phyloP scores from a whole-genome alignment of 2,888 invertebrate species.

The Sarcophaga rosellei region DNA sequence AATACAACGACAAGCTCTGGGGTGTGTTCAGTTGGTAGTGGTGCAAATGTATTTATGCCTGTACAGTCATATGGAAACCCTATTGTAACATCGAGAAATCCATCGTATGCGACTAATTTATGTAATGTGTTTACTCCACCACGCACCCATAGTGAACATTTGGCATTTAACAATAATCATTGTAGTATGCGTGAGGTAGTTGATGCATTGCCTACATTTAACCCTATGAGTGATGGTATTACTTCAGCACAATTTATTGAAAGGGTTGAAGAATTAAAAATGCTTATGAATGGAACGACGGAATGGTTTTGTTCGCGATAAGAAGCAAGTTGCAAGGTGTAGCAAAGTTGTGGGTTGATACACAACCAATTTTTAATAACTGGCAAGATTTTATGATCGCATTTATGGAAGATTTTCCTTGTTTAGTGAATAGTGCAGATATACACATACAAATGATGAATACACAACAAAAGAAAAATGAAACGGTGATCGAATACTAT shows the following conservation, averaged over 20 bases:
- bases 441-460: conserved; percentile 1
- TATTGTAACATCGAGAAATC: neutral
- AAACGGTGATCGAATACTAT: conserved; percentile 21
- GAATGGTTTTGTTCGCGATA: conserved; percentile 20
- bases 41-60: neutral
- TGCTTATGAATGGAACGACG: conserved; percentile 26
- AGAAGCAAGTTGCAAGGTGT: neutral
- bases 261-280: conserved; percentile 28
- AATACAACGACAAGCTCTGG: too few relatives aligned
- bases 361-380: conserved; percentile 11
- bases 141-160: neutral
- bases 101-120: neutral
- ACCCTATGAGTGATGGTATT: conserved; percentile 20
- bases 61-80: neutral
- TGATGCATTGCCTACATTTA: conserved; percentile 37
- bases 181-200: conserved; percentile 48
- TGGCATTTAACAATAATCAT: neutral
- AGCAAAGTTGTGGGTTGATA: conserved; percentile 7
- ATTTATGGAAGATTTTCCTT: conserved; percentile 21
- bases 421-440: conserved; percentile 26
- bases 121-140: neutral
- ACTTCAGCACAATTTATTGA: conserved; percentile 34
- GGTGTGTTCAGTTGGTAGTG: neutral
- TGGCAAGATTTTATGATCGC: neutral
- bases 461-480: neutral